Conservation (phyloP, 2,888 invertebrate genomes). For the Amphipyra tragopoginis region DNA sequence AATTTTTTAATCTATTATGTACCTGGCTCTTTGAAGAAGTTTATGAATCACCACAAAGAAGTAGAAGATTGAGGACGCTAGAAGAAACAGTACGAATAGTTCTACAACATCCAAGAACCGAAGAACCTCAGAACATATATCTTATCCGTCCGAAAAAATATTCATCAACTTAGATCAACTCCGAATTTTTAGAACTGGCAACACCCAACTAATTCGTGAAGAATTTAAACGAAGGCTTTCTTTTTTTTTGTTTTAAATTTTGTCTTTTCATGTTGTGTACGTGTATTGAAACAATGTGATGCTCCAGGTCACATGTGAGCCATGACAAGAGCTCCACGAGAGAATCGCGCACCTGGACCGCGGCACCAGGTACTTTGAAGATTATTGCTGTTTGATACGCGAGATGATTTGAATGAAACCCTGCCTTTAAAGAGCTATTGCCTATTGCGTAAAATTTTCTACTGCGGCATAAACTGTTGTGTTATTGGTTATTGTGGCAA, state of each 20-base stretch:
- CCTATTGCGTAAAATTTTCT: neutral
- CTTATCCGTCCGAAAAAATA: conserved; percentile 6
- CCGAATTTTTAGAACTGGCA: neutral
- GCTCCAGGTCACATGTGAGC: conserved; percentile 85
- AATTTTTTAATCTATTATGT: conserved; percentile 8
- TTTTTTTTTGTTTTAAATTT: neutral
- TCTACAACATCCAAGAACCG: conserved; percentile 3
- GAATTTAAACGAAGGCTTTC: conserved; percentile 26
- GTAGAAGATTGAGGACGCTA: neutral
- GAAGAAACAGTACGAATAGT: conserved; percentile 13
- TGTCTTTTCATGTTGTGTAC: conserved; percentile 8
- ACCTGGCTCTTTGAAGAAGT: neutral
- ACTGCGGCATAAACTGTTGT: neutral
- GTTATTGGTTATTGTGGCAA: neutral
- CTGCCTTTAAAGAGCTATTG: neutral
- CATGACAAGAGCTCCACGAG: conserved; percentile 83
- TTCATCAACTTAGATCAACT: too few relatives aligned
- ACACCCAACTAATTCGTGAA: conserved; percentile 4
- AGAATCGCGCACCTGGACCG: conserved; percentile 82
- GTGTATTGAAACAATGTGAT: conserved; percentile 62
- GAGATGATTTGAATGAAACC: conserved; percentile 56
- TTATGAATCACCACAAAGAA: neutral
- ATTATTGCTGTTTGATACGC: conserved; percentile 58
- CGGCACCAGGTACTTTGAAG: conserved; percentile 72
- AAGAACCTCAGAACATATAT: conserved; percentile 12